Base-by-base conservation (phyloP, 1,140 invertebrate species). In the Orius insidiosus region DNA sequence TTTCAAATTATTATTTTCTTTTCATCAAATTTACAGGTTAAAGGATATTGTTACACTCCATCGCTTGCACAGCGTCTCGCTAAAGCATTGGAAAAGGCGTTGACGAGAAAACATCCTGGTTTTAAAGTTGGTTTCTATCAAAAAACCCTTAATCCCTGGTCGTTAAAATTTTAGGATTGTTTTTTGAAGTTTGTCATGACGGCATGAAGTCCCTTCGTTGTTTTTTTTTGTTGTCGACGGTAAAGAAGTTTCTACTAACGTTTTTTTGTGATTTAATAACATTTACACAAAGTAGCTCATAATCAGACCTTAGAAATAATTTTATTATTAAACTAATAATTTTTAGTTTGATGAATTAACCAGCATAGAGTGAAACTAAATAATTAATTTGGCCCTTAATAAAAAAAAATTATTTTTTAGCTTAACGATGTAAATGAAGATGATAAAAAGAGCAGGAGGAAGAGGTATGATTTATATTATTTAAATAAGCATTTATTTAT, bases 401-500 rank as follows among this genome's bases (percentile, higher is more conserved):
- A n/a, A n/a, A n/a, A n/a, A n/a, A n/a, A n/a, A n/a, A n/a, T 24
- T 24, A 24, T 24, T 42, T 24, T 42, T 33, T 9, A 43, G 40
- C n/a, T 32, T 42, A 39, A 49, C 11, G 40, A 34, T 30, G 35
- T 33, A 30, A 9, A 30, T 8, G 33, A 45, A 11, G 42, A 32
- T 9, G 41, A 36, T 15, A 43, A 34, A 30, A 42, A 14, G 38
- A 42, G 39, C 24, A 24, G 24, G 24, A 24, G 24, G 24, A 24
- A 4, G 24, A 31, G 36, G 13, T 39, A 30, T 19, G 9, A 24
- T 24, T 24, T 24, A n/a, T 30, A 6, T 35, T 9, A 6, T 2
- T 24, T 7, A 38, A 53, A 9, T 41, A 43, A 37, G 30, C 44
- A 30, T 49, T 50, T 32, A 54, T 57, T 14, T 4, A 36, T 42